Percentiles rank a stretch among this genome's conserved stretches.
These are phyloP conservation scores for Uria aalge DNA, from an alignment of 2,113 vertebrate genomes.

Conservation along the genomic window DNA sequence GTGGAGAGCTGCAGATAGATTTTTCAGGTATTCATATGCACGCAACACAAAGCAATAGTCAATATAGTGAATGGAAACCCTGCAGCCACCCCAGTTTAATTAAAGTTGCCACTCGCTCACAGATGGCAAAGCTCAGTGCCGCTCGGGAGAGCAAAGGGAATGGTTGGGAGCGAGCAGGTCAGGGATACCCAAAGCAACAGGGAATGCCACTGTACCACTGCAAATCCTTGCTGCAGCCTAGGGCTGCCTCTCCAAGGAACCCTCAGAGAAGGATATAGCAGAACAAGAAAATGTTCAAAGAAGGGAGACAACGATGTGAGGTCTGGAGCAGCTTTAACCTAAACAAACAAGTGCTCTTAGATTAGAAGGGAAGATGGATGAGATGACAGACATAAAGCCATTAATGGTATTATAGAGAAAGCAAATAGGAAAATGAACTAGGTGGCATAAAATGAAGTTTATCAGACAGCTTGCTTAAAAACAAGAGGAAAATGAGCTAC, in stretches of 20 bases:
- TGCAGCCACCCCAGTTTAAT: not conserved
- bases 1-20: not conserved
- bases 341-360: not conserved
- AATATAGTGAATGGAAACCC: not conserved
- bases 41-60: not conserved
- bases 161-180: not conserved
- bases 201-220: not conserved
- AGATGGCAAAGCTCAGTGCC: not conserved
- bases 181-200: not conserved
- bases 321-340: not conserved
- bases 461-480: not conserved
- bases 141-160: not conserved
- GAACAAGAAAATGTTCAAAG: not conserved
- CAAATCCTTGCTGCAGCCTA: not conserved
- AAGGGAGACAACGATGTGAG: not conserved
- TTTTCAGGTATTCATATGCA: not conserved
- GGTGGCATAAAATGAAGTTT: not conserved
- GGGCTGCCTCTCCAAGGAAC: not conserved
- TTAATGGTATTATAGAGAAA: not conserved
- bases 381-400: not conserved
- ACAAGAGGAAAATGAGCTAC: slow-evolving; percentile 7
- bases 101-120: not conserved
- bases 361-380: not conserved
- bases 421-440: not conserved
- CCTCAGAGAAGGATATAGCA: not conserved